phyloP scores from a whole-genome alignment of 2,113 vertebrate genomes.

The Ia io region DNA sequence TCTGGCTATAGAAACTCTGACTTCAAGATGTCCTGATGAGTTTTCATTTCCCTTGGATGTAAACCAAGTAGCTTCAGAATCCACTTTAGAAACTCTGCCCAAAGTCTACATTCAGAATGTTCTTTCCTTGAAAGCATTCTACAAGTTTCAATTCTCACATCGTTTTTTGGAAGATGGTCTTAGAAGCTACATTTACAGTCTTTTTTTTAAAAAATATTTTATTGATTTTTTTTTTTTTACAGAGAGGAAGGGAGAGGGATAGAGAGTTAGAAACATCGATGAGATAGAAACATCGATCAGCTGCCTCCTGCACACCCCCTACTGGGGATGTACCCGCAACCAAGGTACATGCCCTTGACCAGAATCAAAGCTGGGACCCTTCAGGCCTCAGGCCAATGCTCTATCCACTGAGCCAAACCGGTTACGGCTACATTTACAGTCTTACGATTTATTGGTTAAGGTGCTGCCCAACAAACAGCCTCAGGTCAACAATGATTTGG shows the following conservation, averaged over 20 bases:
- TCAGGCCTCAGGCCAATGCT: too few relatives aligned
- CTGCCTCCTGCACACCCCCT: too few relatives aligned
- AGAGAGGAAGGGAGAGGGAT: too few relatives aligned
- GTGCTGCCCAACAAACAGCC: neutral
- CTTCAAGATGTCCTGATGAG: neutral
- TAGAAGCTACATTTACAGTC: neutral
- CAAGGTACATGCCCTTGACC: too few relatives aligned
- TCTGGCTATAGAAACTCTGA: neutral
- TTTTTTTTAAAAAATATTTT: neutral
- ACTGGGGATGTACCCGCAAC: too few relatives aligned
- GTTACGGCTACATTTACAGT: neutral
- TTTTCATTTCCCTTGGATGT: neutral
- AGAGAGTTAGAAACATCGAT: too few relatives aligned
- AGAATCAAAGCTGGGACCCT: too few relatives aligned
- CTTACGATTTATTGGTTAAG: neutral
- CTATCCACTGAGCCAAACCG: too few relatives aligned
- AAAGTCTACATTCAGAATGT: neutral
- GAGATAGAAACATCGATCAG: too few relatives aligned
- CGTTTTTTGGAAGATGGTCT: conserved; percentile 7
- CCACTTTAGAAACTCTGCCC: neutral
- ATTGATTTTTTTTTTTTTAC: too few relatives aligned
- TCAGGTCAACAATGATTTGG: neutral
- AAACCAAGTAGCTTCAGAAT: conserved; percentile 1
- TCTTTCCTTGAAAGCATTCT: conserved; percentile 1
- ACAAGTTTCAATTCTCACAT: neutral